These are phyloP conservation scores for Sylvilagus floridanus DNA, from an alignment of 2,797 vertebrate species.

Conservation along the genomic window DNA sequence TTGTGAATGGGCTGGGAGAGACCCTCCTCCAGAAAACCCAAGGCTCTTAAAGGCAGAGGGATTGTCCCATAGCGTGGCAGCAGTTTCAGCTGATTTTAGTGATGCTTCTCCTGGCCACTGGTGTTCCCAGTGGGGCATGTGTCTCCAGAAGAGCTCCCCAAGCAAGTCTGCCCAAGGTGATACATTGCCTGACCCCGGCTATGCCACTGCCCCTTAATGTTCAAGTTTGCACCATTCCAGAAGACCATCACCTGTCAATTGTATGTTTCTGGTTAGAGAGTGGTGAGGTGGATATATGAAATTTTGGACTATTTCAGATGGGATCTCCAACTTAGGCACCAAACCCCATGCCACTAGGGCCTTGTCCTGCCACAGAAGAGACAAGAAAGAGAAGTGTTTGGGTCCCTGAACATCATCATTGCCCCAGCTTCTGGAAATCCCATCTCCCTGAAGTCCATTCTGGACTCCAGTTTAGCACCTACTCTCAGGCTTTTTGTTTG, in stretches of 20 bases:
- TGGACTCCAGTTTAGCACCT: no score
- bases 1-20: not conserved
- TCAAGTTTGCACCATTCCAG: not conserved
- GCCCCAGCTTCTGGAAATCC: not conserved
- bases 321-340: not conserved
- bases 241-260: not conserved
- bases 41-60: not conserved
- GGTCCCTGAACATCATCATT: no score
- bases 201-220: no score
- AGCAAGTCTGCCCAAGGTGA: not conserved
- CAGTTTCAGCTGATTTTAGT: not conserved
- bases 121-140: not conserved
- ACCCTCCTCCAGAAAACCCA: not conserved
- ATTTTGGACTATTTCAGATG: not conserved
- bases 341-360: not conserved
- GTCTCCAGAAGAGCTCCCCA: not conserved
- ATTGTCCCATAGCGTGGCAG: not conserved
- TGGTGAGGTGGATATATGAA: no score
- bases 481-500: not conserved
- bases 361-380: not conserved
- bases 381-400: not conserved
- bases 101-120: not conserved
- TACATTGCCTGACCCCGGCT: not conserved
- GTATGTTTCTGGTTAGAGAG: not conserved
- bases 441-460: not conserved